These are phyloP conservation scores for Falcaria lacertinaria DNA, from an alignment of 2,888 invertebrate genomes.

Conservation along the genomic window DNA sequence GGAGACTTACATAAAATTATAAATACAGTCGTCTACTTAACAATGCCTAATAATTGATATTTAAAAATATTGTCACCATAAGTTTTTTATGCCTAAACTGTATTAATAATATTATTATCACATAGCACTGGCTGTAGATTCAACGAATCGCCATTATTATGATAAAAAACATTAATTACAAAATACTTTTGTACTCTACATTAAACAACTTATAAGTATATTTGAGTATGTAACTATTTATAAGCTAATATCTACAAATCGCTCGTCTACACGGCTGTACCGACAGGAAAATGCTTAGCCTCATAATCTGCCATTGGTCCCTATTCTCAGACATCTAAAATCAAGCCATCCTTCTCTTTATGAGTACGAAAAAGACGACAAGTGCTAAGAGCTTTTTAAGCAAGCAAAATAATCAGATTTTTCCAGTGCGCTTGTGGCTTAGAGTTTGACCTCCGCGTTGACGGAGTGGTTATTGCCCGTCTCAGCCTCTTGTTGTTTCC, in stretches of 20 bases:
- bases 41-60: too few relatives aligned
- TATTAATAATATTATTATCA: constrained; percentile 54
- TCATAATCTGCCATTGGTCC: constrained; percentile 11
- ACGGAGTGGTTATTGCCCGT: constrained; percentile 39
- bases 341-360: neutral
- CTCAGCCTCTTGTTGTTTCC: constrained; percentile 50
- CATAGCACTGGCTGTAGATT: constrained; percentile 63
- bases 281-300: constrained; percentile 19
- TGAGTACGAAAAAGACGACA: neutral
- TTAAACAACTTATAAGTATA: neutral
- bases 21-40: neutral
- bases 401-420: neutral
- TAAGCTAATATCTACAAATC: neutral
- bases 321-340: neutral
- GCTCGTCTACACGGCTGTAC: constrained; percentile 2
- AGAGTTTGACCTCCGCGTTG: constrained; percentile 59
- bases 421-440: constrained; percentile 15
- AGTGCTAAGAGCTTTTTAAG: neutral
- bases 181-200: constrained; percentile 29
- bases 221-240: neutral
- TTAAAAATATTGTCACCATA: too few relatives aligned
- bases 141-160: constrained; percentile 38
- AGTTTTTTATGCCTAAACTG: neutral
- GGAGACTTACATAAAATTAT: constrained; percentile 17
- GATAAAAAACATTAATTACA: constrained; percentile 22